Percentiles rank a stretch among this genome's conserved stretches.
phyloP scores from a whole-genome alignment of 1,140 invertebrate species.

The Euglossa dilemma region DNA sequence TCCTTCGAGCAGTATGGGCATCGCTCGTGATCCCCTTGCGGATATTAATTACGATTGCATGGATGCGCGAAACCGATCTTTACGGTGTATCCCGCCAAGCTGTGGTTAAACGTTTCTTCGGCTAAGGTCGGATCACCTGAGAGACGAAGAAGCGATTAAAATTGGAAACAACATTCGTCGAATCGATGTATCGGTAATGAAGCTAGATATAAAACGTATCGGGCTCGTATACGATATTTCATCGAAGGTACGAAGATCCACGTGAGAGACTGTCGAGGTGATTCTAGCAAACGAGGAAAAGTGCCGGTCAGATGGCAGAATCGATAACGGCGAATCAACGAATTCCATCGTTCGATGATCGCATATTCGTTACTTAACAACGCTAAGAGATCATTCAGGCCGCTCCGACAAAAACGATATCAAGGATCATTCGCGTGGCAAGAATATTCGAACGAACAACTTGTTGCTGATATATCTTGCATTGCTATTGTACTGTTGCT shows the following conservation, averaged over 20 bases:
- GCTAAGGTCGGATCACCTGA: too few species aligned
- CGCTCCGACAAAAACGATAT: not conserved
- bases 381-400: not conserved
- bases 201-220: not conserved
- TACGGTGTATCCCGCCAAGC: too few species aligned
- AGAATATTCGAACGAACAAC: conserved; percentile 35
- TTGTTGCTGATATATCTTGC: conserved; percentile 23
- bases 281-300: too few species aligned
- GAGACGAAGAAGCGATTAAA: conserved; percentile 2
- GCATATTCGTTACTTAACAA: conserved; percentile 2
- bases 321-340: not conserved
- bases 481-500: conserved; percentile 36
- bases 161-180: too few species aligned
- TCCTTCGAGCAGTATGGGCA: not conserved
- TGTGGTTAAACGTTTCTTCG: not conserved
- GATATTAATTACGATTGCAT: conserved; percentile 22
- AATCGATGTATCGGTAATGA: not conserved
- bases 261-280: too few species aligned
- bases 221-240: not conserved
- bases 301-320: not conserved
- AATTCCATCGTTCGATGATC: not conserved
- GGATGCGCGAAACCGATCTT: conserved; percentile 17
- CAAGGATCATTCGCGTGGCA: conserved; percentile 8
- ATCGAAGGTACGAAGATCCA: too few species aligned
- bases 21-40: conserved; percentile 5